Evolutionary conservation across 2,113 vertebrate genomes (phyloP).

Genomic region (Lepus timidus): DNA sequence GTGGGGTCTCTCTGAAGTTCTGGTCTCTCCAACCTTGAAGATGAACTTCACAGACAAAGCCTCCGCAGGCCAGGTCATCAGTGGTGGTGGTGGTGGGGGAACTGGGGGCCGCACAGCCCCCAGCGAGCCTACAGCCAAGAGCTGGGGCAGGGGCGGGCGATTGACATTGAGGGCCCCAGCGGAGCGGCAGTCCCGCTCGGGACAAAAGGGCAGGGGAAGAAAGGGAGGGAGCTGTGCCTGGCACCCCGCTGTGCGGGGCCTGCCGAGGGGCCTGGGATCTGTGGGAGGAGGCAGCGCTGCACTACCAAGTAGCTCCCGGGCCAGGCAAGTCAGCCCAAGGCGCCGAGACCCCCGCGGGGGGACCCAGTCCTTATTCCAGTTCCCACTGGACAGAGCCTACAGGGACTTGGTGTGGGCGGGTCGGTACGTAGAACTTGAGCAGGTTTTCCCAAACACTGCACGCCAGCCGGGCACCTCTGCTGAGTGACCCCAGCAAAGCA

Average conservation of each 20-base stretch:
- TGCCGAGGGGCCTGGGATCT: conserved; percentile 90
- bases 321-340: background rate
- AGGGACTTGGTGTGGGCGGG: background rate
- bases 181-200: conserved; percentile 85
- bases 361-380: background rate
- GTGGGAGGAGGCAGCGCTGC: background rate
- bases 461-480: background rate
- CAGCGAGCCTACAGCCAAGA: conserved; percentile 26
- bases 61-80: conserved; percentile 87
- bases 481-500: background rate
- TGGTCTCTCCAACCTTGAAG: conserved; percentile 91
- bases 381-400: background rate
- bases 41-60: conserved; percentile 93
- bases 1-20: conserved; percentile 57
- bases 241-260: conserved; percentile 92
- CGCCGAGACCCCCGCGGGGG: background rate
- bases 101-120: background rate
- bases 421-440: background rate
- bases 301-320: background rate
- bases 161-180: conserved; percentile 92
- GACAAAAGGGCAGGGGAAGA: conserved; percentile 93
- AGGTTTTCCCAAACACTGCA: background rate
- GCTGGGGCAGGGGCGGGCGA: conserved; percentile 83
- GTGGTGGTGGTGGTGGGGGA: background rate
- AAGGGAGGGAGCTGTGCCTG: conserved; percentile 92